Evolutionary conservation across 2,797 vertebrate species (phyloP), one percentile per base, ranked within the genome.

Genomic region (Tangara arthus): DNA sequence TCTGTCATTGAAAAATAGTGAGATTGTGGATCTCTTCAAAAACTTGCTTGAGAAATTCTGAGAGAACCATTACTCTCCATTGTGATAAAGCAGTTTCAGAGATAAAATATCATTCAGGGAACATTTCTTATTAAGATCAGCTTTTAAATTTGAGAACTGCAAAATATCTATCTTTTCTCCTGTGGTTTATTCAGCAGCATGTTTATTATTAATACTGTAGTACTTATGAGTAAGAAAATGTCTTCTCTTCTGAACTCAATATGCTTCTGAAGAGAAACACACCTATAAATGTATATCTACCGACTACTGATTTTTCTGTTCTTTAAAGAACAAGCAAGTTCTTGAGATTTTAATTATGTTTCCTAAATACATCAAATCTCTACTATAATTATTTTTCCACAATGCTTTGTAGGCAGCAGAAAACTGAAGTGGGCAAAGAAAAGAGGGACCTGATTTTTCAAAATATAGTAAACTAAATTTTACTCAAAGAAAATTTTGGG

Each of bases 71-170:
- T 69, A 35, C 32, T 72, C 20, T 90, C 80, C 59, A 85, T 16
- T 30, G 14, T 46, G 65, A 92, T 61, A 85, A 93, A 93, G 55
- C 5, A 8, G 30, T 75, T 90, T 72, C 64, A 75, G 78, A 84
- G 66, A 70, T 28, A 87, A 88, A 94, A 87, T 47, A 77, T 23
- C 35, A 66, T 81, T 82, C 16, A 27, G 60, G 39, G 37, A 68
- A 82, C n/a, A 71, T 76, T 81, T 50, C 28, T 76, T 63, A 77
- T 35, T 68, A 37, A 87, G 34, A 81, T 49, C 22, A 82, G 46
- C 34, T 87, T 95, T 93, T 65, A 72, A 82, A 90, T 87, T 84
- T 89, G 61, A 66, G 47, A 84, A 91, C 47, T 86, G 53, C 22
- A 86, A 88, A 94, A 81, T 52, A 37, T 76, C 22, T 80, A 26